These are phyloP conservation scores for Centruroides sculpturatus DNA, from an alignment of 1,140 invertebrate genomes.

Conservation along the genomic window DNA sequence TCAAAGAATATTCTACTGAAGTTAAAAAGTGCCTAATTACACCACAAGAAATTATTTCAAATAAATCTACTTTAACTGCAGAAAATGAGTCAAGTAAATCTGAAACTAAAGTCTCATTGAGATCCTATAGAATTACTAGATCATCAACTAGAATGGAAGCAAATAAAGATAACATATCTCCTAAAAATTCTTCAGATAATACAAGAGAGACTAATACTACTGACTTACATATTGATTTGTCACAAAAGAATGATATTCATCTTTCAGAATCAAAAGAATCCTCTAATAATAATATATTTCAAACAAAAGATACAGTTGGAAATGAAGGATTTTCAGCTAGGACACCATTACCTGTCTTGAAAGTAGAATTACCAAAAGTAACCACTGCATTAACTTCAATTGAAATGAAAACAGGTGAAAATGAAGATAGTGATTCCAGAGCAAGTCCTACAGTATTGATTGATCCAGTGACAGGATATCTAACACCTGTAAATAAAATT, in stretches of 20 bases:
- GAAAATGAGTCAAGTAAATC: conserved; percentile 1
- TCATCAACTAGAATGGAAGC: conserved; percentile 5
- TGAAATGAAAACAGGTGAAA: conserved; percentile 1
- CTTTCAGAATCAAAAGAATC: neutral
- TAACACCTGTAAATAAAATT: conserved; percentile 35
- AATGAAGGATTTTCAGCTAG: neutral
- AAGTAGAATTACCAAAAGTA: conserved; percentile 22
- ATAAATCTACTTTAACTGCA: neutral
- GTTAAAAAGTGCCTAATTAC: neutral
- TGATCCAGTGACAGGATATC: conserved; percentile 57
- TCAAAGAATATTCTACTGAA: conserved; percentile 2
- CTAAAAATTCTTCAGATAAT: neutral
- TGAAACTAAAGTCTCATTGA: neutral
- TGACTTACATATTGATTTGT: neutral
- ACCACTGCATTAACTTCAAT: conserved; percentile 1
- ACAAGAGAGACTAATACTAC: neutral
- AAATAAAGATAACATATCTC: neutral
- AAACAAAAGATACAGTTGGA: no score
- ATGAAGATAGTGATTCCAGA: conserved; percentile 7
- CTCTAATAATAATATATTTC: neutral
- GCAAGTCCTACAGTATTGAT: conserved; percentile 38
- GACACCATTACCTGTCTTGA: conserved; percentile 16
- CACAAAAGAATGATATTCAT: neutral
- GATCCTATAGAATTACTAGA: conserved; percentile 13
- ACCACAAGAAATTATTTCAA: no score